Evolutionary conservation across 2,888 invertebrate genomes (phyloP).

Genomic region (Idaea dimidiata): DNA sequence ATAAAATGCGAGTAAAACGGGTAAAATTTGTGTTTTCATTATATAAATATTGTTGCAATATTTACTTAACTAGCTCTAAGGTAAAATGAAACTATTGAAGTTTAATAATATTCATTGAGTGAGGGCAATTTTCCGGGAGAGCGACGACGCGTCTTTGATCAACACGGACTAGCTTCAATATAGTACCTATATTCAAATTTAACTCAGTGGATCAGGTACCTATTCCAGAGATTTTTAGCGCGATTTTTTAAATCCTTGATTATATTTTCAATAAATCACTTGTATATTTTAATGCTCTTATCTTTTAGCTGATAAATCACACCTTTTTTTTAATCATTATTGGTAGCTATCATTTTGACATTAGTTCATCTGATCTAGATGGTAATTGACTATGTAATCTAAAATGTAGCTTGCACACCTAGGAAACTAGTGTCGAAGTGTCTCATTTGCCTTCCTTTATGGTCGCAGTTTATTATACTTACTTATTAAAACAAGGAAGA

Average conservation of each 20-base stretch:
- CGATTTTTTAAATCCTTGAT: background rate
- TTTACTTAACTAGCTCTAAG: constrained; percentile 64
- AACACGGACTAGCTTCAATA: constrained; percentile 52
- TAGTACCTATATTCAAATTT: background rate
- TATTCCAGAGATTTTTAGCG: background rate
- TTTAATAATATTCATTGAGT: constrained; percentile 81
- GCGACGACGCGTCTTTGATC: constrained; percentile 77
- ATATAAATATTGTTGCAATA: constrained; percentile 36
- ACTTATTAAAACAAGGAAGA: too few species aligned
- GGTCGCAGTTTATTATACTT: too few species aligned
- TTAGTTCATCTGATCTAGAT: too few species aligned
- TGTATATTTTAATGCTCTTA: constrained; percentile 18
- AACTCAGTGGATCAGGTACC: background rate
- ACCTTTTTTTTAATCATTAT: too few species aligned
- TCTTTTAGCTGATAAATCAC: constrained; percentile 12
- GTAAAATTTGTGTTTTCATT: too few species aligned
- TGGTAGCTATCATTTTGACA: too few species aligned
- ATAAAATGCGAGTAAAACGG: too few species aligned
- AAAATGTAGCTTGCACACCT: too few species aligned
- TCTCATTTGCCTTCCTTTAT: too few species aligned
- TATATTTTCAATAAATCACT: background rate
- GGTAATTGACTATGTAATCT: too few species aligned
- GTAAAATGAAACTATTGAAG: constrained; percentile 73
- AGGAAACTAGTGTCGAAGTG: too few species aligned
- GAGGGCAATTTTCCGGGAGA: constrained; percentile 77